Evolutionary conservation across 1,140 invertebrate species (phyloP).

Genomic region (Monomorium pharaonis): DNA sequence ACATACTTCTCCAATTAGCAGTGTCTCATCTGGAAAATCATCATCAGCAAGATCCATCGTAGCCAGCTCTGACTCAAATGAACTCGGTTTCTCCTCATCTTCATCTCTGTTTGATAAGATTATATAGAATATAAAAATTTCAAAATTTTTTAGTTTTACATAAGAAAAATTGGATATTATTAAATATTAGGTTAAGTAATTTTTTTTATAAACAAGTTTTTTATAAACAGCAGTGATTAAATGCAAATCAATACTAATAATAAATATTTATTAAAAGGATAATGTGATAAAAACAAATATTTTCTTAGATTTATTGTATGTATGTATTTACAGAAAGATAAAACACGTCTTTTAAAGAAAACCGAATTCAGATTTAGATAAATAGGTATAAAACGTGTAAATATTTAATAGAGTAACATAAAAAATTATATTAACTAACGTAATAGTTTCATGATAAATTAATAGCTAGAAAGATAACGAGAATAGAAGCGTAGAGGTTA

Average conservation of each 20-base stretch:
- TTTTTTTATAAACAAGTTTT: background rate
- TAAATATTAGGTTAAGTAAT: background rate
- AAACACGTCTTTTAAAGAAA: background rate
- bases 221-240: background rate
- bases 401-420: background rate
- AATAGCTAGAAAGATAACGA: background rate
- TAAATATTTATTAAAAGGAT: background rate
- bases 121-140: background rate
- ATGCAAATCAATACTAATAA: background rate
- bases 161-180: background rate
- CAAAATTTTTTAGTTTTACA: background rate
- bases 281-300: background rate
- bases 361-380: background rate
- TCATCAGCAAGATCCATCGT: conserved; percentile 86
- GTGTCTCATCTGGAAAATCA: conserved; percentile 81
- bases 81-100: conserved; percentile 85
- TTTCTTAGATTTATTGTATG: background rate
- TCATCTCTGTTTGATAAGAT: conserved; percentile 41
- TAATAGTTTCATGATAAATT: background rate
- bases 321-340: background rate
- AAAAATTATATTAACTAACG: conserved; percentile 13
- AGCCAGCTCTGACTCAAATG: conserved; percentile 88
- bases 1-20: conserved; percentile 76
- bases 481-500: conserved; percentile 18
- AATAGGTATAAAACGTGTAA: background rate